Base-by-base conservation (phyloP, 2,113 vertebrate genomes). In the Dunckerocampus dactyliophorus region DNA sequence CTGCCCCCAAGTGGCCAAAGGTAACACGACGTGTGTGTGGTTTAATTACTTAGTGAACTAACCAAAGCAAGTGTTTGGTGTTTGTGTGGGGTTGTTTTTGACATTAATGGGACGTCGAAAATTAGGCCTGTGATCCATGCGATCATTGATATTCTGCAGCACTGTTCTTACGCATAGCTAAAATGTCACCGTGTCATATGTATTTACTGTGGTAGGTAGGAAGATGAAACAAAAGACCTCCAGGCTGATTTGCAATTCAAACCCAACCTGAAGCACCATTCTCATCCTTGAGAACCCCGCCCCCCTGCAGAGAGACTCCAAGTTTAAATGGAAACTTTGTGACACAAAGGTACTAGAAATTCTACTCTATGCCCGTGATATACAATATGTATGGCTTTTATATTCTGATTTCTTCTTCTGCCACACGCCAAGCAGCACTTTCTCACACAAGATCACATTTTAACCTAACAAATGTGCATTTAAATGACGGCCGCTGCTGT, bases 171-270 rank as follows among this genome's bases (percentile, higher is more conserved):
- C 20, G n/a, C 14, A 1, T 12, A 39, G 7, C n/a, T 20, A 48
- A 71, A 76, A 58, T 1, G 12, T 48, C 61, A 20, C 31, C 3
- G 10, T 8, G 54, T 42, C 34, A 14, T 37, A 11, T 19, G 52
- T 13, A 42, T 14, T 21, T 14, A 19, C 9, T 12, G 39, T 43
- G 39, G 12, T 14, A 43, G 39, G 11, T 4, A 14, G 20, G 15
- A 42, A 42, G 31, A 56, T 3, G 1, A 6, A 21, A 8, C 49
- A 24, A 51, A 70, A 64, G 57, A 21, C 65, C 80, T 55, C 46
- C 20, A 61, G 77, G 42, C 49, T 62, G 49, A 83, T 87, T 83
- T 83, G 75, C 75, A 71, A 82, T 87, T 86, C 75, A 82, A 72
- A 84, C 77, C 80, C 71, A 73, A 73, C 75, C 76, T 70, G 66